Conservation (phyloP, 2,888 invertebrate genomes). For the Pseudococcus viburni region DNA sequence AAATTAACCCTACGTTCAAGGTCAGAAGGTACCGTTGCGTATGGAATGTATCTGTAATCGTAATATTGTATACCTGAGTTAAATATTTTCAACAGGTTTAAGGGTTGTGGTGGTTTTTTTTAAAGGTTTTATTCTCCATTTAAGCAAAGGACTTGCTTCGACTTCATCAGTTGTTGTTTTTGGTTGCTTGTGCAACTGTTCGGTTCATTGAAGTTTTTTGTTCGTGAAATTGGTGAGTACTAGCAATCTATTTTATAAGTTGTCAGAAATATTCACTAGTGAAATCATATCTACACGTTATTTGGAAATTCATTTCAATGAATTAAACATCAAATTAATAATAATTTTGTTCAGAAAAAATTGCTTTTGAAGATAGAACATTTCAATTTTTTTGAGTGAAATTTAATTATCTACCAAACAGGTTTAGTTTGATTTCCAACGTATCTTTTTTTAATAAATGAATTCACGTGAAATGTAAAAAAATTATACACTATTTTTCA, state of each 20-base stretch:
- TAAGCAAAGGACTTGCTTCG: background rate
- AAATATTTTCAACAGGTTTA: background rate
- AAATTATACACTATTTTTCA: too few species aligned
- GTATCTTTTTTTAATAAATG: too few species aligned
- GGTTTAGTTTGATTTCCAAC: too few species aligned
- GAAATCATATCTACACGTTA: background rate
- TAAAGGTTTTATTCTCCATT: conserved; percentile 1
- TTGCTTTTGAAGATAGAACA: too few species aligned
- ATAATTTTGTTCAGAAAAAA: too few species aligned
- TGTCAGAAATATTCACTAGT: background rate
- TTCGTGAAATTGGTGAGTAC: conserved; percentile 13
- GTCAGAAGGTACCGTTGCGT: background rate
- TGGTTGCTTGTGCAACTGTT: background rate
- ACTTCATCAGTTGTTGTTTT: background rate
- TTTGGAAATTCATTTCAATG: background rate
- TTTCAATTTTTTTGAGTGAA: too few species aligned
- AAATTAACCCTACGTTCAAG: conserved; percentile 41
- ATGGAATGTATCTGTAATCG: background rate
- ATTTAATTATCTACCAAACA: background rate
- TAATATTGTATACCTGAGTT: conserved; percentile 28
- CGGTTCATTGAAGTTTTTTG: background rate
- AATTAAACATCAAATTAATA: too few species aligned
- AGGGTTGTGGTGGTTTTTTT: background rate
- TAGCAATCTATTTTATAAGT: background rate
- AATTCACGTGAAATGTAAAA: too few species aligned